Percentiles rank a stretch among this genome's conserved stretches.
Evolutionary conservation across 2,797 vertebrate species (phyloP).

Genomic region (Propithecus perrieri): DNA sequence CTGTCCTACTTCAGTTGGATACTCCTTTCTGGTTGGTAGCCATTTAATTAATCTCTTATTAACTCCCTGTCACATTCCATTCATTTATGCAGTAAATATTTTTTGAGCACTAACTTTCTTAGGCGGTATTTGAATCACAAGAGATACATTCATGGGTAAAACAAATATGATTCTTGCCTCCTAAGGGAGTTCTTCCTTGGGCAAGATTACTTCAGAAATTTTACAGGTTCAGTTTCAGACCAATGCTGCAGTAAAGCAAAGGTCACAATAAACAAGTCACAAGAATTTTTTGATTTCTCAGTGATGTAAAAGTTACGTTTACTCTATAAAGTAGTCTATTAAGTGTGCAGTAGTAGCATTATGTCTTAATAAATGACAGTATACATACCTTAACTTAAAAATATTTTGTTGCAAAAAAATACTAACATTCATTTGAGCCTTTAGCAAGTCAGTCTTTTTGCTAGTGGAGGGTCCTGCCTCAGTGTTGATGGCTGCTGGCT

Average conservation of each 20-base stretch:
- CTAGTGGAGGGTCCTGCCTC: background rate
- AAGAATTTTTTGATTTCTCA: background rate
- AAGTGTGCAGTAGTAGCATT: background rate
- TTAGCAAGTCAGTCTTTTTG: background rate
- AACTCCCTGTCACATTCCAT: slow-evolving; percentile 5
- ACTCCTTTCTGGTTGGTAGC: background rate
- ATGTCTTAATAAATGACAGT: background rate
- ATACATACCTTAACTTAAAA: background rate
- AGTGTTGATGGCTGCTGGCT: background rate
- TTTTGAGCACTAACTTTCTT: background rate
- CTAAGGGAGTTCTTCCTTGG: background rate
- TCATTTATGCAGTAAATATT: background rate
- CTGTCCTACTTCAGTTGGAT: background rate
- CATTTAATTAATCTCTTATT: background rate
- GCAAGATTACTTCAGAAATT: background rate
- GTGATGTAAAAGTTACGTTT: background rate
- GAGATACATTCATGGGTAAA: background rate
- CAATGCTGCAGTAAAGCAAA: background rate
- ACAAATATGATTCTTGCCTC: background rate
- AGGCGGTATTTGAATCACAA: background rate
- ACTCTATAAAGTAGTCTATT: background rate
- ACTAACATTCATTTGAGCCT: background rate
- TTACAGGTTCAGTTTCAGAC: background rate
- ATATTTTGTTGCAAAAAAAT: background rate
- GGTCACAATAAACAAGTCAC: background rate